Conservation (phyloP, 1,140 invertebrate species). For the Telenomus remus region DNA sequence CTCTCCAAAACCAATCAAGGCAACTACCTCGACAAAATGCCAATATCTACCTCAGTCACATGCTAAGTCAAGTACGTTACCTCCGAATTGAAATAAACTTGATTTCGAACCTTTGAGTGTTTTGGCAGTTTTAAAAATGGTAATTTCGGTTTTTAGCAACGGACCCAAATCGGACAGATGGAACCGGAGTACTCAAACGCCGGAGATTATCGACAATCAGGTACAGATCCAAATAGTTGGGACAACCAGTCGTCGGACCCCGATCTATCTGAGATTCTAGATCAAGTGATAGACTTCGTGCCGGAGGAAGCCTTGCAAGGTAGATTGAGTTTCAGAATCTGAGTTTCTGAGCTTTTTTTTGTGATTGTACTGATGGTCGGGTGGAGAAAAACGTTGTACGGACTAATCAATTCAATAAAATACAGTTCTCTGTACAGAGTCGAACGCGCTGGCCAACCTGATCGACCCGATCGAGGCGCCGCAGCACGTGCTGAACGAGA, state of each 20-base stretch:
- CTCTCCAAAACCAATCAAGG: slow-evolving; percentile 72
- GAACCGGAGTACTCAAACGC: slow-evolving; percentile 69
- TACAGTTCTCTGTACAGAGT: slow-evolving; percentile 20
- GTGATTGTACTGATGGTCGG: background rate
- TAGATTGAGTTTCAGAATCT: slow-evolving; percentile 13
- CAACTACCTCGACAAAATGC: slow-evolving; percentile 75
- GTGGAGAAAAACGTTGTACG: too few relatives aligned
- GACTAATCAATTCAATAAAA: background rate
- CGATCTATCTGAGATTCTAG: slow-evolving; percentile 86
- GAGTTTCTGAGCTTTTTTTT: slow-evolving; percentile 29
- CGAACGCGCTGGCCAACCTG: slow-evolving; percentile 72
- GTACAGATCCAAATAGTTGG: slow-evolving; percentile 66
- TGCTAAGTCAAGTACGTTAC: slow-evolving; percentile 70
- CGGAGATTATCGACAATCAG: slow-evolving; percentile 66
- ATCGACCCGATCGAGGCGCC: slow-evolving; percentile 73
- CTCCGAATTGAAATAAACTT: too few relatives aligned
- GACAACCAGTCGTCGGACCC: slow-evolving; percentile 80
- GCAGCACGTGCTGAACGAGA: slow-evolving; percentile 80
- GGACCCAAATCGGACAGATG: slow-evolving; percentile 71
- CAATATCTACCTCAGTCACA: slow-evolving; percentile 78
- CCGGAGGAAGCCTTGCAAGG: slow-evolving; percentile 77
- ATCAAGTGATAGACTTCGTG: slow-evolving; percentile 88
- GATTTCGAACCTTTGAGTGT: too few relatives aligned
- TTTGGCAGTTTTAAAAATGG: slow-evolving; percentile 1
- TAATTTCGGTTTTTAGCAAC: slow-evolving; percentile 59